A percentile compares a stretch with the other conserved stretches of the same genome.
Conservation (phyloP, 2,113 vertebrate species). For the Heterocephalus glaber region DNA sequence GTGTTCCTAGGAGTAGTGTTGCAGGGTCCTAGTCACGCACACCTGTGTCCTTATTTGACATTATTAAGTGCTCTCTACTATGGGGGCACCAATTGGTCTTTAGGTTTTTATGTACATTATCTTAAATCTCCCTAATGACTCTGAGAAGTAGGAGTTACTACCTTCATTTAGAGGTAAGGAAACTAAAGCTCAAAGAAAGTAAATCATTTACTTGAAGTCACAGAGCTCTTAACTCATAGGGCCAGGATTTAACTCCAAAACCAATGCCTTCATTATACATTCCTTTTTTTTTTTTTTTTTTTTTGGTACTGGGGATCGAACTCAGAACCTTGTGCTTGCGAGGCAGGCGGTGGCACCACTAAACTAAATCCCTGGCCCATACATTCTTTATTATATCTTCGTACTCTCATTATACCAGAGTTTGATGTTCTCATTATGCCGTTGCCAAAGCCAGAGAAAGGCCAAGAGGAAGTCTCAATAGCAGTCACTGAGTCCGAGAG, state of each 20-base stretch:
- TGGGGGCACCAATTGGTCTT: background rate
- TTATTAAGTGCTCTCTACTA: background rate
- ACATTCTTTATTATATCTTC: background rate
- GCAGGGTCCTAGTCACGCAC: background rate
- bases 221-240: background rate
- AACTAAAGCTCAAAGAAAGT: background rate
- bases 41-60: background rate
- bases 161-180: conserved; percentile 9
- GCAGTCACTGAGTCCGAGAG: background rate
- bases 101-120: background rate
- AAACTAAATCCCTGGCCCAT: no score
- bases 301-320: no score
- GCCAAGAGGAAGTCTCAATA: background rate
- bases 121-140: conserved; percentile 12
- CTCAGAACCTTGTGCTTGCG: no score
- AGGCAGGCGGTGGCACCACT: no score
- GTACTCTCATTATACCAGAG: background rate
- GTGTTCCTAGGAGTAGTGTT: background rate
- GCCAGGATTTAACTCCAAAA: background rate
- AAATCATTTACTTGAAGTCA: background rate
- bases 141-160: background rate
- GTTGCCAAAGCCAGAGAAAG: background rate
- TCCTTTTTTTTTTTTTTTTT: no score
- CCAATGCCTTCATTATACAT: background rate
- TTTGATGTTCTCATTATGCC: background rate